Evolutionary conservation across 2,888 invertebrate species (phyloP).

Genomic region (Barypeithes pellucidus): DNA sequence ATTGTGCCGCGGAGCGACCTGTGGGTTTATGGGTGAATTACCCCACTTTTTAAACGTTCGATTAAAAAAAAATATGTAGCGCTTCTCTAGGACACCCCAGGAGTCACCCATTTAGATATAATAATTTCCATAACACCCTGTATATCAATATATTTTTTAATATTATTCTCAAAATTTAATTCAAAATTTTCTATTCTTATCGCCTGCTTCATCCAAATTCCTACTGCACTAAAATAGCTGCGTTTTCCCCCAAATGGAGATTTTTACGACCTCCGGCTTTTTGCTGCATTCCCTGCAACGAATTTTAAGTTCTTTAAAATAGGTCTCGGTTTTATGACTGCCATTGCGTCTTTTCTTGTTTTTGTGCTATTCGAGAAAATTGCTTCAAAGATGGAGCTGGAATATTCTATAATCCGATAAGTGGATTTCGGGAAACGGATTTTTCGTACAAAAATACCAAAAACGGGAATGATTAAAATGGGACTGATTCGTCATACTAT

Average conservation of each 20-base stretch:
- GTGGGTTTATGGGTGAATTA: too few species aligned
- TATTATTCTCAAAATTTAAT: neutral
- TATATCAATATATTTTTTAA: too few species aligned
- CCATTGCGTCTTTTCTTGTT: slow-evolving; percentile 33
- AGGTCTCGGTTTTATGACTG: slow-evolving; percentile 34
- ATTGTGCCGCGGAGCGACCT: too few species aligned
- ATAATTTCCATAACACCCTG: too few species aligned
- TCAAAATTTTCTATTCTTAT: slow-evolving; percentile 4
- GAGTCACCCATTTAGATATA: too few species aligned
- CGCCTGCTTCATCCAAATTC: slow-evolving; percentile 9
- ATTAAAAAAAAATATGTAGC: too few species aligned
- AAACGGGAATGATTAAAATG: too few species aligned
- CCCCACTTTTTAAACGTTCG: too few species aligned
- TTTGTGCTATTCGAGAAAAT: slow-evolving; percentile 20
- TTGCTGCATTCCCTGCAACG: slow-evolving; percentile 32
- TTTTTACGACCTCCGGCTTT: slow-evolving; percentile 25
- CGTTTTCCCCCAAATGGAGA: neutral
- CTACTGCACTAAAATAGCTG: slow-evolving; percentile 3
- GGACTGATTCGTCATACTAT: too few species aligned
- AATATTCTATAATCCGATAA: slow-evolving; percentile 33
- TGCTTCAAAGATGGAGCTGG: slow-evolving; percentile 23
- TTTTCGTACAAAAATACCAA: neutral
- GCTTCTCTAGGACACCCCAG: too few species aligned
- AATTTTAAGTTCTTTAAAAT: slow-evolving; percentile 31
- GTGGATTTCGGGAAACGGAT: slow-evolving; percentile 15